Base-by-base conservation (phyloP, 1,140 invertebrate species). In the Neodiprion virginianus region DNA sequence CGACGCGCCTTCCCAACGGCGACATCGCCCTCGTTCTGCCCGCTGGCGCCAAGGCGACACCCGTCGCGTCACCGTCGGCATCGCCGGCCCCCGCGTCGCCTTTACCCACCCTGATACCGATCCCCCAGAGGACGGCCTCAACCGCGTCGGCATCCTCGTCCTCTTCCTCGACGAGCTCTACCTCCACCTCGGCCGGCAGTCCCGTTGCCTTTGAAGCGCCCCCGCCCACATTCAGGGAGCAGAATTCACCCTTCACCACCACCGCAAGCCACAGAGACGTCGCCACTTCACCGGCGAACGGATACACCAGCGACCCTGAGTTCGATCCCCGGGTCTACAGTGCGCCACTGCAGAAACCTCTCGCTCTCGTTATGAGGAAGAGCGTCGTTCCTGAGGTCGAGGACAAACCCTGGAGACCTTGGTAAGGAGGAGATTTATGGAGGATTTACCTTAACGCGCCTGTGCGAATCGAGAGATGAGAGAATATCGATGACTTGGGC, bases 301-400 rank as follows among this genome's bases (percentile, higher is more conserved):
- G 86, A 1, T 87, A 87, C 76, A 84, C 82, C 48, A 88, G 85
- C 73, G 88, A 88, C 49, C 82, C 83, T 0, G 85, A 85, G 69
- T 89, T 81, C 79, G 85, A 88, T 74, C 75, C 89, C 76, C 74
- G 90, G 2, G 85, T 88, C 67, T 91, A 89, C 79, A 89, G 87
- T 77, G 89, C 90, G 7, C 89, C 91, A 0, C 89, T 91, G 1
- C 87, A 88, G 72, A 91, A 90, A 82, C 94, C 94, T 0, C 83
- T 95, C 14, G 92, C 94, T 10, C 86, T 95, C 70, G 94, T 95
- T 8, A 93, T 93, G 77, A 90, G 92, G 80, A 92, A 91, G 82
- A 88, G 85, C 79, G 89, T 89, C 7, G 80, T 86, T n/a, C 88
- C 87, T 1, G 87, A 89, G 12, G 74, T 93, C 88, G 89, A 88